phyloP scores from a whole-genome alignment of 2,113 vertebrate genomes.

The Murina feae region DNA sequence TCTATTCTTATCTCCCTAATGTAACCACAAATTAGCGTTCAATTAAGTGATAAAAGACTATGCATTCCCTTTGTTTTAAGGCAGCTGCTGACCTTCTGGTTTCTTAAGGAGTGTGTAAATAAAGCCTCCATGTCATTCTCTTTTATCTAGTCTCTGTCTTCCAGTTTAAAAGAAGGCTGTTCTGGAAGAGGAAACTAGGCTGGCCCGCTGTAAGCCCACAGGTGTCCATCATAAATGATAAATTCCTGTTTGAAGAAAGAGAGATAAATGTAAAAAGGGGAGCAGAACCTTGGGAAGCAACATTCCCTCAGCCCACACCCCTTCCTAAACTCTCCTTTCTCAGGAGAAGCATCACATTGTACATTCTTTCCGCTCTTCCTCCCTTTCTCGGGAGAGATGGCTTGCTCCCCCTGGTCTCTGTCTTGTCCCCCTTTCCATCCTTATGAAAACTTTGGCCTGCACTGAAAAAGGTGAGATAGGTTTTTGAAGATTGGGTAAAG shows the following conservation, averaged over 20 bases:
- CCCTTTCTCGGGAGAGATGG: background rate
- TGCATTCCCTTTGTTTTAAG: background rate
- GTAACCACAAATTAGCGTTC: background rate
- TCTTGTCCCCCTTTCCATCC: background rate
- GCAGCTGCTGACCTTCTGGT: background rate
- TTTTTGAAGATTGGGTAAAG: background rate
- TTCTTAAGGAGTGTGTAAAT: background rate
- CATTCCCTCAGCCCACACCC: too few species aligned
- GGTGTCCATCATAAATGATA: background rate
- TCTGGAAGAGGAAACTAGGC: background rate
- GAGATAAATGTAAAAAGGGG: background rate
- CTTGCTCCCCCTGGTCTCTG: background rate
- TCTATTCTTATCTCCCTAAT: background rate
- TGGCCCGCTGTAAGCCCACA: background rate
- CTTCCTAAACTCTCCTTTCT: background rate
- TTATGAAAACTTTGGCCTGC: background rate
- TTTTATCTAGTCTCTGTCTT: background rate
- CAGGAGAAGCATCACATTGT: background rate
- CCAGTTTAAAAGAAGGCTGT: background rate
- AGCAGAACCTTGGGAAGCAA: background rate
- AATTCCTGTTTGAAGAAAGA: background rate
- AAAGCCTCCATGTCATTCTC: background rate
- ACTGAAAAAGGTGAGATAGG: background rate
- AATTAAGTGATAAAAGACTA: background rate
- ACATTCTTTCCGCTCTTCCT: background rate